Evolutionary conservation across 2,113 vertebrate genomes (phyloP).

Genomic region (Pitta sordida): DNA sequence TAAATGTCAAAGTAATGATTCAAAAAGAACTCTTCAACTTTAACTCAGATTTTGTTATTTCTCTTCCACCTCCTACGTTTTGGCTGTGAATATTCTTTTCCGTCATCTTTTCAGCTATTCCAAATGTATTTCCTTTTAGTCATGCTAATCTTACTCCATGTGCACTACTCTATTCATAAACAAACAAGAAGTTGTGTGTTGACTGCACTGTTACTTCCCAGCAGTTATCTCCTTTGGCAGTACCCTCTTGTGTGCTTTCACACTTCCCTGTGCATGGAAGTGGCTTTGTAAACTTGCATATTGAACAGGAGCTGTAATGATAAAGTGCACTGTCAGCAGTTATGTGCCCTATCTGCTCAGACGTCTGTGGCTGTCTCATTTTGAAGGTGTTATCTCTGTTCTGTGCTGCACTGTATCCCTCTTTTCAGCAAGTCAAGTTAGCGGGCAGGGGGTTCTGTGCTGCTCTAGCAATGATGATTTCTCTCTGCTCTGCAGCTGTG

Average conservation of each 20-base stretch:
- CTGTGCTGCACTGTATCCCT: background rate
- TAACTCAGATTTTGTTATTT: background rate
- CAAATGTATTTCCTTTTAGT: background rate
- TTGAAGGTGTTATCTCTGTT: background rate
- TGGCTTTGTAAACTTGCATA: background rate
- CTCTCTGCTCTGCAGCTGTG: background rate
- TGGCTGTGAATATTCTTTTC: background rate
- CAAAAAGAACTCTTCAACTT: background rate
- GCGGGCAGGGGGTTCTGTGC: background rate
- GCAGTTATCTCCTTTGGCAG: background rate
- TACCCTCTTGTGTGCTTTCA: background rate
- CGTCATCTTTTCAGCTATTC: background rate
- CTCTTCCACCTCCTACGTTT: background rate
- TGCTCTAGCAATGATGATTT: background rate
- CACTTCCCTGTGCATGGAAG: background rate
- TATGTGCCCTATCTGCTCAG: background rate
- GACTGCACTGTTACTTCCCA: background rate
- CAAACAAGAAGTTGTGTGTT: background rate
- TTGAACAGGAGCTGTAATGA: accelerated
- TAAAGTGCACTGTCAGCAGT: background rate
- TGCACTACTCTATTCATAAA: background rate
- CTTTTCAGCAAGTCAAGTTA: background rate
- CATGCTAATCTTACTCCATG: background rate
- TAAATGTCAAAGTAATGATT: background rate
- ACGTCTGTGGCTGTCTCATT: background rate